Evolutionary conservation across 2,113 vertebrate genomes (phyloP).

Genomic region (Oreamnos americanus): DNA sequence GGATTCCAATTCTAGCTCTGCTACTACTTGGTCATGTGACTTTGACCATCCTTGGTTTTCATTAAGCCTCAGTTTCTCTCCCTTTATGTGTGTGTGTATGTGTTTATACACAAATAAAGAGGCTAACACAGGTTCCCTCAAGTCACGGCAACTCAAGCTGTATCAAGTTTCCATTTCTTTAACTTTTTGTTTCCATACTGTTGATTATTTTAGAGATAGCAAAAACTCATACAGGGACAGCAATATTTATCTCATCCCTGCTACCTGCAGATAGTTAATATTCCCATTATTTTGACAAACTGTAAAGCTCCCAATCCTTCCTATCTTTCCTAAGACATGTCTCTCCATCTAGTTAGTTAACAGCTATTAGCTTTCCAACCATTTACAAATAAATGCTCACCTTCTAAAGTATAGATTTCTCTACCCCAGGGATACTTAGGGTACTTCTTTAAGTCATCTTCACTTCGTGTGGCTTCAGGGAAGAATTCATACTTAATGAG

Average conservation of each 20-base stretch:
- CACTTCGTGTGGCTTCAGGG: conserved; percentile 94
- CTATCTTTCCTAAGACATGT: background rate
- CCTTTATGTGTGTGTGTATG: background rate
- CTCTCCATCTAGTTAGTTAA: background rate
- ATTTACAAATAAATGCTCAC: conserved; percentile 75
- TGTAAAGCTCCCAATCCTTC: background rate
- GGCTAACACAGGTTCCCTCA: background rate
- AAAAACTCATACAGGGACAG: background rate
- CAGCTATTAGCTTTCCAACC: background rate
- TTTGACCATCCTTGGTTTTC: background rate
- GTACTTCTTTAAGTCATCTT: conserved; percentile 93
- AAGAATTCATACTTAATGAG: conserved; percentile 99
- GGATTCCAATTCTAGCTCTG: background rate
- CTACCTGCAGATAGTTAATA: background rate
- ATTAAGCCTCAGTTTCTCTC: background rate
- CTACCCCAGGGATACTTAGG: conserved; percentile 96
- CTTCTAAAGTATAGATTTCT: conserved; percentile 97
- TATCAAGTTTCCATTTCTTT: background rate
- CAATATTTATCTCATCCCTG: background rate
- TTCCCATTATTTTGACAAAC: background rate
- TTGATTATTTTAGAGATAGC: background rate
- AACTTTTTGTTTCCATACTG: background rate
- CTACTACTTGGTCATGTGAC: background rate
- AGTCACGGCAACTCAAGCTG: background rate
- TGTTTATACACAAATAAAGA: background rate